Evolutionary conservation across 1,140 invertebrate genomes (phyloP), one percentile per base, ranked within the genome.

Genomic region (Trissolcus basalis): DNA sequence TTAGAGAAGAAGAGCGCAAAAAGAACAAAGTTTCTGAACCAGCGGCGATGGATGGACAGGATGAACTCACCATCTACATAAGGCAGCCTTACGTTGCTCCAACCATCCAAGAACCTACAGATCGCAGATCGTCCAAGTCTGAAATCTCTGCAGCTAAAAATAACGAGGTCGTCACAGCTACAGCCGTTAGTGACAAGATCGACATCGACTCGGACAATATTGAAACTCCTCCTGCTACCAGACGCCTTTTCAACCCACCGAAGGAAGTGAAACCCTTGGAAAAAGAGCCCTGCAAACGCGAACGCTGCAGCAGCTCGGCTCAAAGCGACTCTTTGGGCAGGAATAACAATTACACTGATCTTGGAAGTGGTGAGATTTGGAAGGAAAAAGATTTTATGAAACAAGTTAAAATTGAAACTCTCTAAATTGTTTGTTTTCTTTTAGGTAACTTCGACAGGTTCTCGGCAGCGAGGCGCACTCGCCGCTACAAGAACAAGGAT

Each of bases 201-300:
- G 95, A 96, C 82, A 95, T 96, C 9, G 95, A 97, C 83, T 94
- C 94, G 2, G 95, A 97, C 74, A 97, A 97, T 75, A 95, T 96
- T 12, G 95, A 96, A 89, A 96, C 95, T 4, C 95, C 95, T 4
- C 95, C 95, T 0, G 93, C 92, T 0, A 93, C 92, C 9, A 90
- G 95, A 56, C 91, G 93, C 80, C 85, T 92, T 2, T 92, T 93
- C 79, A 91, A 90, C 65, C 90, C 91, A 9, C 90, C 92, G 0
- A 89, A 90, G 41, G 92, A 93, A 82, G 89, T 86, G 83, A 93
- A 89, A 89, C 91, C 74, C 5, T 78, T 85, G 0, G 87, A 87
- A 33, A 88, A 86, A 16, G 87, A 88, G n/a, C 85, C 85, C 0
- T 87, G 86, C 33, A 88, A 87, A 56, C 79, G 87, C n/a, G 86